Conservation (phyloP, 1,140 invertebrate genomes). For the Eriosoma lanigerum region DNA sequence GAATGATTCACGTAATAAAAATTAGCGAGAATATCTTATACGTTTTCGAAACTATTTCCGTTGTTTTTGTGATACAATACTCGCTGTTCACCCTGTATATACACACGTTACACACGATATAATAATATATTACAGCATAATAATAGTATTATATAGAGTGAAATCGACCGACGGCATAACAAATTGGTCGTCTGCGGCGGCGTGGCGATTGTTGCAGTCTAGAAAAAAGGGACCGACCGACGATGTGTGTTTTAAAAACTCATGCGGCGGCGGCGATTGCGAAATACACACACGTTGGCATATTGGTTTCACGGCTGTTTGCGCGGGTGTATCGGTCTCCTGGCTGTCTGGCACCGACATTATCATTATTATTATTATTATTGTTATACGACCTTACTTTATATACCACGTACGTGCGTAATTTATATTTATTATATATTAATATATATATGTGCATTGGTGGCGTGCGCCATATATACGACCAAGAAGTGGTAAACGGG, state of each 20-base stretch:
- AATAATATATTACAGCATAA: not conserved
- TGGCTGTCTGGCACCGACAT: constrained; percentile 11
- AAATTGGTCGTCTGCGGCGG: not conserved
- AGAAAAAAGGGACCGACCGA: constrained; percentile 4
- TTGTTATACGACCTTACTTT: no score
- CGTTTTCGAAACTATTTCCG: no score
- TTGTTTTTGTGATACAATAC: no score
- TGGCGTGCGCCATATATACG: no score
- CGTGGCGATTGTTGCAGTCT: not conserved
- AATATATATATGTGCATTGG: no score
- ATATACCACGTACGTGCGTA: not conserved
- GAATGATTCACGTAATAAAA: no score
- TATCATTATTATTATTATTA: no score
- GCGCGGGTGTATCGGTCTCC: constrained; percentile 15
- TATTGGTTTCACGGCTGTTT: constrained; percentile 21
- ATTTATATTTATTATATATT: not conserved
- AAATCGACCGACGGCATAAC: constrained; percentile 28
- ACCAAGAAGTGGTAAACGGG: no score
- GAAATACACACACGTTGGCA: not conserved
- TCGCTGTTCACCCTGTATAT: not conserved
- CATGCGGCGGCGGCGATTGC: not conserved
- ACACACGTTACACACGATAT: no score
- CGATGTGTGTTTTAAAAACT: not conserved
- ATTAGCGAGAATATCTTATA: no score
- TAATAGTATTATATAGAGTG: not conserved